phyloP scores from a whole-genome alignment of 2,797 vertebrate genomes.

The Dallia pectoralis region DNA sequence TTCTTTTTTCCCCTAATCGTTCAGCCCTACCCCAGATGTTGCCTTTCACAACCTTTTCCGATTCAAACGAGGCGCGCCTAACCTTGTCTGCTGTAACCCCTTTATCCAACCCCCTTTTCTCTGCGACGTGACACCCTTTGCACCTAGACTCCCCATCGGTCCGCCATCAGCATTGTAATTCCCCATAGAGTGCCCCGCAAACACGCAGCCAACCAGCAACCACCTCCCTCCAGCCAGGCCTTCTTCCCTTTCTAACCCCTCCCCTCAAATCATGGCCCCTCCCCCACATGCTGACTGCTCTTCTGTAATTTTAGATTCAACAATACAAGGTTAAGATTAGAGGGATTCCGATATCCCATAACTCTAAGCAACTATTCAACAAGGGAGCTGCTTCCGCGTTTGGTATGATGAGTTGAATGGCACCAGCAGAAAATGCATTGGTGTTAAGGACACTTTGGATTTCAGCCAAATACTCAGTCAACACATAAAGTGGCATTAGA shows the following conservation, averaged over 20 bases:
- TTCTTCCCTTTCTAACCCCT: neutral
- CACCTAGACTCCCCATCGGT: neutral
- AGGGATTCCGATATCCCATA: neutral
- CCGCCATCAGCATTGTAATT: neutral
- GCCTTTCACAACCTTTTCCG: too few species aligned
- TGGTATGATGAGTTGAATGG: too few species aligned
- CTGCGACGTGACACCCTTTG: neutral
- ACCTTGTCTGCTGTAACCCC: neutral
- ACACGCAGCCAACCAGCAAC: slow-evolving; percentile 6
- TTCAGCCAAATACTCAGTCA: too few species aligned
- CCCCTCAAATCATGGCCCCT: neutral
- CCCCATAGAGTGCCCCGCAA: neutral
- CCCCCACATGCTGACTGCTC: neutral
- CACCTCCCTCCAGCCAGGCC: neutral
- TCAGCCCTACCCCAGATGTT: too few species aligned
- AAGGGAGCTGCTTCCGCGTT: too few species aligned
- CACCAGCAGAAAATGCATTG: too few species aligned
- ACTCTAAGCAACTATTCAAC: too few species aligned
- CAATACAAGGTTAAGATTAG: neutral
- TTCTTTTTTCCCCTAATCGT: too few species aligned
- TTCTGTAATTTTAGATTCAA: neutral
- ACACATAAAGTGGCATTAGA: too few species aligned
- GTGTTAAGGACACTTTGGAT: too few species aligned
- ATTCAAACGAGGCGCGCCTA: too few species aligned
- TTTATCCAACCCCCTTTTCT: slow-evolving; percentile 1